Evolutionary conservation across 2,888 invertebrate species (phyloP).

Genomic region (Clepsis dumicolana): DNA sequence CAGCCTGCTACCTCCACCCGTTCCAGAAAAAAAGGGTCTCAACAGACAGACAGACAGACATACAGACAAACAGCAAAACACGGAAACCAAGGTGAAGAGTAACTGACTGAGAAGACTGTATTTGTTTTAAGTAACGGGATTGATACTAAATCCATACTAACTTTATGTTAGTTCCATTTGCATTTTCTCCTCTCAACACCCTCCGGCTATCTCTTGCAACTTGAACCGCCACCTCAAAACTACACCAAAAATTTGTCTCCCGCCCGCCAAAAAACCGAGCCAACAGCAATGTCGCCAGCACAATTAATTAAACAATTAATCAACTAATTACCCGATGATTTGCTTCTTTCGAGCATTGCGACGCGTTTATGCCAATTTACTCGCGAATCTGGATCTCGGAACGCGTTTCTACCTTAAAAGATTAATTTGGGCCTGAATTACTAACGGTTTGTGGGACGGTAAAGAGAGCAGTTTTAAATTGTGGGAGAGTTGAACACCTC

Average conservation of each 20-base stretch:
- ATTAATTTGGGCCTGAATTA: conserved; percentile 57
- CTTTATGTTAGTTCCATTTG: too few species aligned
- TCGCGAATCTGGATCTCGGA: conserved; percentile 61
- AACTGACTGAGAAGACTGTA: too few species aligned
- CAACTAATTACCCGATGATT: conserved; percentile 82
- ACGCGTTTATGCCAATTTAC: conserved; percentile 75
- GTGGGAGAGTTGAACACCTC: too few species aligned
- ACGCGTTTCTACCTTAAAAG: conserved; percentile 56
- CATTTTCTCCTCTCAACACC: neutral
- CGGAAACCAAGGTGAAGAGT: too few species aligned
- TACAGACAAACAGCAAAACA: too few species aligned
- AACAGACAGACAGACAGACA: too few species aligned
- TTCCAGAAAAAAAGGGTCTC: too few species aligned
- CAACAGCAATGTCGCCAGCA: conserved; percentile 63
- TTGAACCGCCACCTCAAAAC: conserved; percentile 16
- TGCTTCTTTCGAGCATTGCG: conserved; percentile 70
- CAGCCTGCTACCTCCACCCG: too few species aligned
- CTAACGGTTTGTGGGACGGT: conserved; percentile 27
- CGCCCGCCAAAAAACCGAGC: conserved; percentile 48
- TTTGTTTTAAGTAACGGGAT: too few species aligned
- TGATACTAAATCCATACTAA: too few species aligned
- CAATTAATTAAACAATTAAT: conserved; percentile 87
- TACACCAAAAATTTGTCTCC: conserved; percentile 42
- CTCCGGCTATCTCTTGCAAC: neutral
- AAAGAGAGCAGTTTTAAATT: conserved; percentile 16